These are phyloP conservation scores for Aphelinus certus DNA, from an alignment of 1,140 invertebrate species.

Conservation along the genomic window DNA sequence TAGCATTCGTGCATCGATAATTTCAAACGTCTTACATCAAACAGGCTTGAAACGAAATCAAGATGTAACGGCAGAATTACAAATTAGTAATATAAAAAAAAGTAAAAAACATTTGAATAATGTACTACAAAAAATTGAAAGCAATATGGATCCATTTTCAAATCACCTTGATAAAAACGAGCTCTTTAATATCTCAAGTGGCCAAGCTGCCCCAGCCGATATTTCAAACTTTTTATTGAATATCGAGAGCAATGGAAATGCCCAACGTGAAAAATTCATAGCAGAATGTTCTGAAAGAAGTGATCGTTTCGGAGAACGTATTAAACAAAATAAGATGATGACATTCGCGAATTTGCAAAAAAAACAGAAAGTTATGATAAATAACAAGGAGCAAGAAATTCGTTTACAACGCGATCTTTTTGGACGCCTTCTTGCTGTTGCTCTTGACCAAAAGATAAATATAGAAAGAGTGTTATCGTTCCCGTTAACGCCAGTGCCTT, in stretches of 20 bases:
- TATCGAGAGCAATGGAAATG: no score
- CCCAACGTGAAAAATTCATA: slow-evolving; percentile 24
- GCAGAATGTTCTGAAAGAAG: slow-evolving; percentile 14
- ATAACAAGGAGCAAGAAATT: slow-evolving; percentile 9
- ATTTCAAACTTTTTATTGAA: not conserved
- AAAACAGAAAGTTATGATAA: slow-evolving; percentile 23
- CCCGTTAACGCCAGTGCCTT: slow-evolving; percentile 46
- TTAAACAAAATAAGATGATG: slow-evolving; percentile 38
- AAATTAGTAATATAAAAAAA: not conserved
- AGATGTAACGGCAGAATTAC: not conserved
- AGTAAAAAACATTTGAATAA: not conserved
- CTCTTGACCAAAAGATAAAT: slow-evolving; percentile 43
- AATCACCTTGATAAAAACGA: not conserved
- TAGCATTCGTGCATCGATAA: not conserved
- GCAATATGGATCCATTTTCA: not conserved
- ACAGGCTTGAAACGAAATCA: not conserved
- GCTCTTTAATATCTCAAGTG: not conserved
- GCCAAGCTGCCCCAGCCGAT: not conserved
- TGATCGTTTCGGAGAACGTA: slow-evolving; percentile 33
- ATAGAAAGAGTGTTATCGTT: slow-evolving; percentile 35
- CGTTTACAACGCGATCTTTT: slow-evolving; percentile 47
- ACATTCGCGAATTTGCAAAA: slow-evolving; percentile 28
- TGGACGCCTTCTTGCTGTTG: slow-evolving; percentile 32
- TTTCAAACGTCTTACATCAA: not conserved
- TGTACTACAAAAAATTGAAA: not conserved